Percentiles rank a stretch among this genome's conserved stretches.
phyloP scores from a whole-genome alignment of 1,140 invertebrate species.

The Solenopsis invicta region DNA sequence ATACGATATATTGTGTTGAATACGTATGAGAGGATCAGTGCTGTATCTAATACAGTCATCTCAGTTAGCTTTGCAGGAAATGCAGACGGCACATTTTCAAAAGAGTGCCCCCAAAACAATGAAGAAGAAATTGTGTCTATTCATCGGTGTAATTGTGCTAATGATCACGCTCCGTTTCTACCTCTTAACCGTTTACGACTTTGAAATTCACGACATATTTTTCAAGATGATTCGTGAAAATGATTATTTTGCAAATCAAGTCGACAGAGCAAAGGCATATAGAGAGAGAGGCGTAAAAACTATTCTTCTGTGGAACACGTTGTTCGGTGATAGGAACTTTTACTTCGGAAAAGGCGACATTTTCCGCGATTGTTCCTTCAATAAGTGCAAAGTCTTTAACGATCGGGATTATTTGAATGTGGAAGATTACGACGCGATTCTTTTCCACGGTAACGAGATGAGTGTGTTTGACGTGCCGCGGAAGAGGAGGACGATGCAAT shows the following conservation, averaged over 20 bases:
- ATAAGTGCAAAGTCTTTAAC: constrained; percentile 73
- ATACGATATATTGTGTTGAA: not conserved
- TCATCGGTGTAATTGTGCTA: constrained; percentile 6
- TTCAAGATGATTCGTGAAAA: not conserved
- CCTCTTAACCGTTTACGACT: constrained; percentile 11
- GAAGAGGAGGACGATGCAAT: constrained; percentile 63
- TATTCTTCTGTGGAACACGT: constrained; percentile 79
- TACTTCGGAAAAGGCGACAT: constrained; percentile 76
- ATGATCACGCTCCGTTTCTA: constrained; percentile 48
- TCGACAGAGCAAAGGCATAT: not conserved
- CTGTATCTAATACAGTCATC: not conserved
- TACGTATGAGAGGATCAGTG: not conserved
- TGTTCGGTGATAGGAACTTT: constrained; percentile 76
- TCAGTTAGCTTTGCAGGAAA: not conserved
- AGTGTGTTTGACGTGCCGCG: constrained; percentile 63
- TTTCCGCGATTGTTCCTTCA: constrained; percentile 70
- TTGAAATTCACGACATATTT: not conserved
- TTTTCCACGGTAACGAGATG: constrained; percentile 78
- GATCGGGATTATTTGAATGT: constrained; percentile 32
- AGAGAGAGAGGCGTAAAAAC: constrained; percentile 55
- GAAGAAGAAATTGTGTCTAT: constrained; percentile 56
- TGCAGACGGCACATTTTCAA: not conserved
- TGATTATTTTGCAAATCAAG: not conserved
- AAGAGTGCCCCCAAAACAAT: not conserved
- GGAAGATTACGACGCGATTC: constrained; percentile 75